A percentile compares a stretch with the other conserved stretches of the same genome.
These are phyloP conservation scores for Aviceda subcristata DNA, from an alignment of 2,113 vertebrate species.

Conservation along the genomic window DNA sequence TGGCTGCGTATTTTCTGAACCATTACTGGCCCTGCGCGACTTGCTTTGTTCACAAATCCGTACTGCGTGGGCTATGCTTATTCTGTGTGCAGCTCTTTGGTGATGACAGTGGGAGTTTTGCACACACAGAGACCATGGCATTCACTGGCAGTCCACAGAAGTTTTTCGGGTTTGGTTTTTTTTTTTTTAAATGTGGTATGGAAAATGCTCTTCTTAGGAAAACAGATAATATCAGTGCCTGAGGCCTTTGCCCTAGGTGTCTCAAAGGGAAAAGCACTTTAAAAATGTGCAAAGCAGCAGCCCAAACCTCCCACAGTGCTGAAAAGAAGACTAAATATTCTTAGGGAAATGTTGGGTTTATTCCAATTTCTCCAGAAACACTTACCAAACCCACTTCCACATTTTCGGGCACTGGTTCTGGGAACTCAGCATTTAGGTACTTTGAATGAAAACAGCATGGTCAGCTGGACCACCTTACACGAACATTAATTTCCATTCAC, in stretches of 20 bases:
- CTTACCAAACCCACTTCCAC: conserved; percentile 64
- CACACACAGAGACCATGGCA: neutral
- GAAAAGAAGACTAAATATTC: conserved; percentile 61
- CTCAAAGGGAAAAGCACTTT: conserved; percentile 45
- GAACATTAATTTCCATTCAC: conserved; percentile 31
- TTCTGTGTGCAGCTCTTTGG: neutral
- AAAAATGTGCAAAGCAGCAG: conserved; percentile 62
- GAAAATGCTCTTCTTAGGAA: conserved; percentile 26
- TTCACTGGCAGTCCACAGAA: neutral
- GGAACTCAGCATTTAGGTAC: conserved; percentile 58
- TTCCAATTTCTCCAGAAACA: conserved; percentile 35
- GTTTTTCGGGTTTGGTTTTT: neutral
- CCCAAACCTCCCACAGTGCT: conserved; percentile 61
- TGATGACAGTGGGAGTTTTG: neutral
- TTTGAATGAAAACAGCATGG: conserved; percentile 39
- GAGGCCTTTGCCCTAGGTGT: conserved; percentile 54
- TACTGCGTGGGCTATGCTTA: neutral
- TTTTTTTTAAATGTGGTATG: neutral
- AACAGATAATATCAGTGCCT: conserved; percentile 58
- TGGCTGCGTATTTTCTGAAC: neutral
- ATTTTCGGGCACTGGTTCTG: conserved; percentile 20
- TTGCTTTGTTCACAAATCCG: neutral
- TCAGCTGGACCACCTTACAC: conserved; percentile 50
- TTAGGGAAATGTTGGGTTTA: conserved; percentile 12
- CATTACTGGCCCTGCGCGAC: neutral